Conservation (phyloP, 2,797 vertebrate genomes). For the Schizopygopsis pylzovi region DNA sequence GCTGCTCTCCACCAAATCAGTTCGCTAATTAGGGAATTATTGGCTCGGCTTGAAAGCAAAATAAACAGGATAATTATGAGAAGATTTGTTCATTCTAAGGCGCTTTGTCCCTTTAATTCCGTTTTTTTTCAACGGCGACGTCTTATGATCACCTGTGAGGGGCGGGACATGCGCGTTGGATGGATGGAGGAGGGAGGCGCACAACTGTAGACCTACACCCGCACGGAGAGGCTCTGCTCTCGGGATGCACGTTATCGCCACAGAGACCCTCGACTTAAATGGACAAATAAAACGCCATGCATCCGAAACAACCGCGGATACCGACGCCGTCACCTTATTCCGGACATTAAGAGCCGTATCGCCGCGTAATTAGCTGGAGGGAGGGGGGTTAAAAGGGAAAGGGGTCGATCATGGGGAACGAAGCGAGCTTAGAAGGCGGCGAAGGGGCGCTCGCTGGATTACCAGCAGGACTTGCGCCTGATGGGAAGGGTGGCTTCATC, state of each 20-base stretch:
- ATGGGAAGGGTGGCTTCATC: conserved; percentile 80
- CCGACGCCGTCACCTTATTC: conserved; percentile 57
- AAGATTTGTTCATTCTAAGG: conserved; percentile 1
- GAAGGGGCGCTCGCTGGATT: conserved; percentile 80
- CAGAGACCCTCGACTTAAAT: conserved; percentile 56
- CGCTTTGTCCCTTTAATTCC: conserved; percentile 76
- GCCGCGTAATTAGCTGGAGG: conserved; percentile 59
- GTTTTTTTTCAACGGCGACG: conserved; percentile 65
- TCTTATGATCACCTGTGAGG: conserved; percentile 76
- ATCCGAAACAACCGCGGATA: conserved; percentile 52
- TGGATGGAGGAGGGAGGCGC: conserved; percentile 47
- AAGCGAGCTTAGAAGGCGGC: conserved; percentile 92
- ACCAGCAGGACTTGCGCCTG: conserved; percentile 82
- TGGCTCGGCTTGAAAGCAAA: conserved; percentile 2
- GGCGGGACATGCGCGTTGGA: conserved; percentile 80
- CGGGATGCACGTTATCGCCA: conserved; percentile 73
- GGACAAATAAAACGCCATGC: conserved; percentile 65
- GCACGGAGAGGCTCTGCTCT: conserved; percentile 65
- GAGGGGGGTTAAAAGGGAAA: conserved; percentile 59
- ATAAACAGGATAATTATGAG: conserved; percentile 16
- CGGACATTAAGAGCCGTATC: conserved; percentile 65
- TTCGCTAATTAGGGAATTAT: conserved; percentile 27
- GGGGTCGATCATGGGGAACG: conserved; percentile 91
- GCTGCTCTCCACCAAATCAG: not conserved
- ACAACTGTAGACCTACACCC: conserved; percentile 66